Conservation (phyloP, 2,797 vertebrate species). For the Sebastolobus altivelis region DNA sequence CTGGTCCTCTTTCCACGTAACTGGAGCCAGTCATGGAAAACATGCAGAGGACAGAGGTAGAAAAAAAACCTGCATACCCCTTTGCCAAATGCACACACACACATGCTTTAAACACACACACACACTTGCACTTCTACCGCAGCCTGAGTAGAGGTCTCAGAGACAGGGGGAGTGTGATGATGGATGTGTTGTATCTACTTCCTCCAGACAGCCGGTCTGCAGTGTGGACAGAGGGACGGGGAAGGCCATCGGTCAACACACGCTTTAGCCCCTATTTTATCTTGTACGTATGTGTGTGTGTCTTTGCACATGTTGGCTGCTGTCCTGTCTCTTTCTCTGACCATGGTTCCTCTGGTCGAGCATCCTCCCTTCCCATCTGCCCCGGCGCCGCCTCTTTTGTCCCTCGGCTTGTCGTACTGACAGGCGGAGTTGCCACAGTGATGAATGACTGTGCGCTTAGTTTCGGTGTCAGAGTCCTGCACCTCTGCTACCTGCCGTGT, state of each 20-base stretch:
- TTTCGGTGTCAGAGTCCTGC: slow-evolving; percentile 78
- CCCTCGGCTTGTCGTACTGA: slow-evolving; percentile 76
- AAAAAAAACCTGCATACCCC: slow-evolving; percentile 15
- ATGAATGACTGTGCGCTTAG: slow-evolving; percentile 82
- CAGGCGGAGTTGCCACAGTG: slow-evolving; percentile 79
- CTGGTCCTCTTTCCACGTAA: slow-evolving; percentile 18
- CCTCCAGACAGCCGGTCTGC: slow-evolving; percentile 73
- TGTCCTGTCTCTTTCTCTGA: slow-evolving; percentile 55
- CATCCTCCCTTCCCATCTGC: slow-evolving; percentile 83
- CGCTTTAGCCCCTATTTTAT: slow-evolving; percentile 64
- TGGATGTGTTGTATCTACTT: slow-evolving; percentile 78
- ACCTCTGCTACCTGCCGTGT: slow-evolving; percentile 77
- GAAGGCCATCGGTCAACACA: slow-evolving; percentile 68
- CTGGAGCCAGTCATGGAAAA: slow-evolving; percentile 30
- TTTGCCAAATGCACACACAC: slow-evolving; percentile 30
- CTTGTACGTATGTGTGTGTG: slow-evolving; percentile 21
- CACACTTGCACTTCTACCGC: slow-evolving; percentile 17
- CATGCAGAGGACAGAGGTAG: slow-evolving; percentile 35
- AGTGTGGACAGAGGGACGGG: slow-evolving; percentile 63
- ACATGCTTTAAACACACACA: slow-evolving; percentile 16
- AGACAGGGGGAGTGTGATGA: slow-evolving; percentile 75
- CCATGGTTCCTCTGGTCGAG: slow-evolving; percentile 61
- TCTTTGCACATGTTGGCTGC: slow-evolving; percentile 50
- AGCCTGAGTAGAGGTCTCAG: slow-evolving; percentile 58
- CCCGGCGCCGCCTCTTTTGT: slow-evolving; percentile 64